Evolutionary conservation across 2,113 vertebrate genomes (phyloP).

Genomic region (Laticauda laticaudata): DNA sequence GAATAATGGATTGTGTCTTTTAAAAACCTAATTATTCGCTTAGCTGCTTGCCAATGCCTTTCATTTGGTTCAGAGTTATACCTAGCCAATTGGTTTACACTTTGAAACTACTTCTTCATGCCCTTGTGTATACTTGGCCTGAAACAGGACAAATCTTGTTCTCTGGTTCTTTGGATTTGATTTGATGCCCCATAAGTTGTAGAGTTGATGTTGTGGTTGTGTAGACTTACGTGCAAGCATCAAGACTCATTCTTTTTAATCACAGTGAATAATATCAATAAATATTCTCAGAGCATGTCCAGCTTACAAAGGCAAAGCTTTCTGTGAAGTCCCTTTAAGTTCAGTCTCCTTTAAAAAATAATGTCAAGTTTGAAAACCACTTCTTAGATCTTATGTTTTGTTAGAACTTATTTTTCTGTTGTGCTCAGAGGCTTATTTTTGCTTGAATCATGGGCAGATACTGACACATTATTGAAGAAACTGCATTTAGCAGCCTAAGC

Average conservation of each 20-base stretch:
- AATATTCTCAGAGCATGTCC: neutral
- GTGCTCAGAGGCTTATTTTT: slow-evolving; percentile 23
- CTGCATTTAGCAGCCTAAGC: neutral
- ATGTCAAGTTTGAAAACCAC: slow-evolving; percentile 16
- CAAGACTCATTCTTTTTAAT: neutral
- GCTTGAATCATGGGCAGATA: neutral
- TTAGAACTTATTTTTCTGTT: slow-evolving; percentile 26
- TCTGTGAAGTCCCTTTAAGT: neutral
- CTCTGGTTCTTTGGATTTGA: neutral
- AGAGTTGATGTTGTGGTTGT: neutral
- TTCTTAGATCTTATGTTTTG: slow-evolving; percentile 21
- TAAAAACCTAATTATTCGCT: no score
- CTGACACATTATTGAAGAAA: no score
- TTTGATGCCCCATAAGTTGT: neutral
- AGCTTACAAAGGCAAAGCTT: neutral
- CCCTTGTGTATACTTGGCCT: neutral
- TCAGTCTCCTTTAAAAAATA: slow-evolving; percentile 17
- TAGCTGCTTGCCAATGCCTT: no score
- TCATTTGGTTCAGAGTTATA: no score
- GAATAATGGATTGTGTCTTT: no score
- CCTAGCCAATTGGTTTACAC: no score
- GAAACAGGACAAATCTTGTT: neutral
- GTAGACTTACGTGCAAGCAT: neutral
- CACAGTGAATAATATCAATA: neutral
- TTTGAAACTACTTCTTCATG: neutral